phyloP scores from a whole-genome alignment of 2,797 vertebrate species.

The Pteronotus mesoamericanus region DNA sequence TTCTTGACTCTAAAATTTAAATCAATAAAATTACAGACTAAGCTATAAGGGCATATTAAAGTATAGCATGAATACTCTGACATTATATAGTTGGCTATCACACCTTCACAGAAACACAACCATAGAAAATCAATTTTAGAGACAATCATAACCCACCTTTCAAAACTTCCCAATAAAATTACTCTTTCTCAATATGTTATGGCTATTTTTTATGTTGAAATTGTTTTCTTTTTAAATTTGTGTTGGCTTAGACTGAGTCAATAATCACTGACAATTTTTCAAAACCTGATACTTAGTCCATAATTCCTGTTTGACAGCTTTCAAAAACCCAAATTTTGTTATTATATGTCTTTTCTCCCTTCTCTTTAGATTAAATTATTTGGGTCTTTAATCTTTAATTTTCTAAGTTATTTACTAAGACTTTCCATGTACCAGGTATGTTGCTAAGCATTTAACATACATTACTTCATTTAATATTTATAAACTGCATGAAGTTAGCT shows the following conservation, averaged over 20 bases:
- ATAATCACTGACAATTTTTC: not conserved
- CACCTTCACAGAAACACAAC: not conserved
- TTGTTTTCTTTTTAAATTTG: not conserved
- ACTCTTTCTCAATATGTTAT: not conserved
- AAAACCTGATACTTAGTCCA: not conserved
- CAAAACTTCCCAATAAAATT: not conserved
- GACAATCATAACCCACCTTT: not conserved
- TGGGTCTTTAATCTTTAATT: not conserved
- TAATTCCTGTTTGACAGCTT: not conserved
- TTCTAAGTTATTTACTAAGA: not conserved
- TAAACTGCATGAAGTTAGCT: not conserved
- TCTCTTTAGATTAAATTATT: not conserved
- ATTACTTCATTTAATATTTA: not conserved
- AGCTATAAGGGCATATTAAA: not conserved
- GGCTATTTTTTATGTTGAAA: not conserved
- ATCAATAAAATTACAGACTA: not conserved
- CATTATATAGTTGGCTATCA: not conserved
- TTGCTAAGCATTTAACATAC: not conserved
- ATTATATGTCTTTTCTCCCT: not conserved
- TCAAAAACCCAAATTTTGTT: not conserved
- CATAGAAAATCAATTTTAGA: not conserved
- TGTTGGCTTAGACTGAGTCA: not conserved
- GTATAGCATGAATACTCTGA: not conserved
- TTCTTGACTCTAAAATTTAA: constrained; percentile 21
- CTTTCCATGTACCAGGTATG: not conserved